These are phyloP conservation scores for Centropus unirufus DNA, from an alignment of 2,113 vertebrate genomes.

Conservation along the genomic window DNA sequence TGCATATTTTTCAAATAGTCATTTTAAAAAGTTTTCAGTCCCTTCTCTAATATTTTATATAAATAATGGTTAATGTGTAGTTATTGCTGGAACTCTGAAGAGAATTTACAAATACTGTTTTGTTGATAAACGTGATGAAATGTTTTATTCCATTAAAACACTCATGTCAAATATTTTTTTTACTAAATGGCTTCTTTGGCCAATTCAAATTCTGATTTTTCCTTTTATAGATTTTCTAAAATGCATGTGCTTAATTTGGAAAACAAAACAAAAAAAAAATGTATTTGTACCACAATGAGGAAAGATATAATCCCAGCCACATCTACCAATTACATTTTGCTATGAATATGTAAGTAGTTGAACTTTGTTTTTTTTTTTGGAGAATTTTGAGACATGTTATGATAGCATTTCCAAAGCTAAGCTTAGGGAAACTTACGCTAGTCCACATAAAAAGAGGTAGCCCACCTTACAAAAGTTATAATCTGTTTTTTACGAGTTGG, in stretches of 20 bases:
- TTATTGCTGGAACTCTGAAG: background rate
- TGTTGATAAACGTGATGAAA: background rate
- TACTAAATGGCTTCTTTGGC: background rate
- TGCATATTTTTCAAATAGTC: constrained; percentile 28
- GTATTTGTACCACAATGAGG: background rate
- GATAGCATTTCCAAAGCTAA: background rate
- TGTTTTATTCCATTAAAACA: background rate
- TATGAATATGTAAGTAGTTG: background rate
- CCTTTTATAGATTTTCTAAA: background rate
- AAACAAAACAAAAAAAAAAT: background rate
- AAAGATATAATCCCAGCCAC: background rate
- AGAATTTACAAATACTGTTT: background rate
- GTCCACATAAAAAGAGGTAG: background rate
- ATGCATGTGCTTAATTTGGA: background rate
- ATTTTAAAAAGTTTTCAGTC: constrained; percentile 12
- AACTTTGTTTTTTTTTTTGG: background rate
- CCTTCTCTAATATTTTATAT: background rate
- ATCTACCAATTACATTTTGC: background rate
- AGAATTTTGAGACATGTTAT: background rate
- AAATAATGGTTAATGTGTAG: background rate
- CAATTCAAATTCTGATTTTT: background rate
- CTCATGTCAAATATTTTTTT: background rate
- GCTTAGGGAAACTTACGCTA: background rate
- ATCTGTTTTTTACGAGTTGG: background rate
- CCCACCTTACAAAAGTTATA: background rate